Conservation (phyloP, 2,113 vertebrate genomes). For the Coptodon bakossiorum region DNA sequence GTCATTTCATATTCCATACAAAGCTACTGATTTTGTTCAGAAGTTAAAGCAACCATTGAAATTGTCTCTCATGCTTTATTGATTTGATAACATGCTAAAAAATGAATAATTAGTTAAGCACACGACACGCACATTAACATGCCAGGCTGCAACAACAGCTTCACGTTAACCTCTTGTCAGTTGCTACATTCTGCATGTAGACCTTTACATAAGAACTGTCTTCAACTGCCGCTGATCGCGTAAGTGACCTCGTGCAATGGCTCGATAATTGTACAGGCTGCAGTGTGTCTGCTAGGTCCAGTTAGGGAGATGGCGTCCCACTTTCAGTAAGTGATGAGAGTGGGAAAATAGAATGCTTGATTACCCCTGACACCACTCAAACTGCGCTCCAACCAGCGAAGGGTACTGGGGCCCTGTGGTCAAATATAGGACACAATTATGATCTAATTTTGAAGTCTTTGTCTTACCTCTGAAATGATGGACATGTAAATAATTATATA, state of each 20-base stretch:
- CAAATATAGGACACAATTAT: slow-evolving; percentile 56
- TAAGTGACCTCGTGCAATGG: neutral
- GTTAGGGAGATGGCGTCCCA: slow-evolving; percentile 57
- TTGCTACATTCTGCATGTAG: neutral
- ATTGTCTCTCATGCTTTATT: neutral
- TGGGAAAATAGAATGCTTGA: slow-evolving; percentile 66
- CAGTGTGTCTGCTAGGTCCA: slow-evolving; percentile 1
- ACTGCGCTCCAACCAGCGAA: slow-evolving; percentile 33
- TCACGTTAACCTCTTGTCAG: neutral
- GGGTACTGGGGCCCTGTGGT: slow-evolving; percentile 52
- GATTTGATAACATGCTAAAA: neutral
- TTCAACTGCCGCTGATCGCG: neutral
- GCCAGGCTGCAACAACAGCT: neutral
- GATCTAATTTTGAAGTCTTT: slow-evolving; percentile 25
- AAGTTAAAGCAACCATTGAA: neutral
- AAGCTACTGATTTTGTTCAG: neutral
- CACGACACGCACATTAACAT: neutral
- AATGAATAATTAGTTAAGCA: neutral
- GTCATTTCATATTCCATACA: neutral
- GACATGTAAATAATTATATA: neutral
- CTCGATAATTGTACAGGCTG: slow-evolving; percentile 32
- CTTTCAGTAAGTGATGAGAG: slow-evolving; percentile 60
- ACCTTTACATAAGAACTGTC: neutral
- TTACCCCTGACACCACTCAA: slow-evolving; percentile 59
- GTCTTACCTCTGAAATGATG: neutral